Evolutionary conservation across 2,888 invertebrate genomes (phyloP), one percentile per base, ranked within the genome.

Genomic region (Acronicta leporina): DNA sequence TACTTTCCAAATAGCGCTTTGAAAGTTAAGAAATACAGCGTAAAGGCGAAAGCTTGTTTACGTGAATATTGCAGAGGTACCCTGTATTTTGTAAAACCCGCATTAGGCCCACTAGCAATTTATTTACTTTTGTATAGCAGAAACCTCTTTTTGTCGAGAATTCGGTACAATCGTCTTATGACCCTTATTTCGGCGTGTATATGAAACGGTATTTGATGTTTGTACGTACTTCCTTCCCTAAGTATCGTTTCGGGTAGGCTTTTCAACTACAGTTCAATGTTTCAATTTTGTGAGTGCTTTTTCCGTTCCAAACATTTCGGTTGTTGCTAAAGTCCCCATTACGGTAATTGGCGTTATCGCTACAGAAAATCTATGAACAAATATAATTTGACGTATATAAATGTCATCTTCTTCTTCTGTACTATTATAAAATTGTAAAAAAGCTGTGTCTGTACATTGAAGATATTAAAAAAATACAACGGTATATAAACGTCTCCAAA

Each of bases 51-150:
- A 64, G 63, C 63, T 65, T 62, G 67, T 72, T 67, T 44, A 57
- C 61, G 68, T 82, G 75, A 83, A 83, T 83, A 81, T 80, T 82
- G 80, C 67, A 79, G 67, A 54, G 62, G 67, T 44, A 63, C 50
- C 53, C 70, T 62, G 68, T 72, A 73, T 77, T 77, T 77, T 77
- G 66, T 60, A 69, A 80, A 68, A 69, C 50, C 60, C 66, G 63
- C 75, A 76, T 77, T 75, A 70, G 73, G 71, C 54, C 74, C 53
- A 80, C 73, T 72, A 69, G 59, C 68, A 73, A 71, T 81, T 77
- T 81, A 79, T 81, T 77, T 74, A 79, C 62, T 77, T 72, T 70
- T 73, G 62, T 70, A 50, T 62, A 63, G 56, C 51, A 63, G 63
- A 61, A 63, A 48, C 62, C 62, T 55, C 52, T 47, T 49, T 63